Base-by-base conservation (phyloP, 1,140 invertebrate species). In the Bombus balteatus region DNA sequence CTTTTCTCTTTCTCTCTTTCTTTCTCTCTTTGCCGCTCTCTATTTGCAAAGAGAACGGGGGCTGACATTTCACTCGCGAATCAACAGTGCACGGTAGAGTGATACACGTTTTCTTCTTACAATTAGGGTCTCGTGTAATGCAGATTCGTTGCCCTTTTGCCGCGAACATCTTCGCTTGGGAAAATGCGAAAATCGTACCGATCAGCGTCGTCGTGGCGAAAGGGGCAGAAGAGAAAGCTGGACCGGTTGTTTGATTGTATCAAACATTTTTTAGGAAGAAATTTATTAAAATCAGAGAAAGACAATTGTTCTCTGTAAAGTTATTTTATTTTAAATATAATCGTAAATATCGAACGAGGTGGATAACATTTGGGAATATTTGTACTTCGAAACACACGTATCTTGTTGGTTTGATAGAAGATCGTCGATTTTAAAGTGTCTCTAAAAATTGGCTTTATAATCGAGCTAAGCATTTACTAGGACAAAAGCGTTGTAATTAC, bases 41-140 rank as follows among this genome's bases (percentile, higher is more conserved):
- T 79, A 70, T 89, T 89, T 83, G 83, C 89, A 72, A 91, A 89
- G 89, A 83, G 75, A 87, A 73, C 84, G 70, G 53, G 77, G 87
- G 86, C 92, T 92, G 93, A 93, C 93, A 93, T 93, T 93, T 93
- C 87, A 92, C 90, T 92, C 88, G 41, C 34, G 89, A 79, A 80
- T 76, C 41, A 53, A 68, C 62, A 70, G 65, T 70, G 59, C 39
- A 68, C 66, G 43, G 28, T 72, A 18, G 0, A 66, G n/a, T 32
- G n/a, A 32, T 66, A 66, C 62, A 83, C 59, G n/a, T 39, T 34
- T 77, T 68, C 53, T 68, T 88, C 66, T 77, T 74, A 53, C 47
- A 53, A 53, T 53, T 53, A 34, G 74, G 15, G 25, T 65, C 12
- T 10, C 15, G 3, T 70, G 15, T 57, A 32, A 59, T 34, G 41